Conservation (phyloP, 2,888 invertebrate genomes). For the Orchesella flavescens region DNA sequence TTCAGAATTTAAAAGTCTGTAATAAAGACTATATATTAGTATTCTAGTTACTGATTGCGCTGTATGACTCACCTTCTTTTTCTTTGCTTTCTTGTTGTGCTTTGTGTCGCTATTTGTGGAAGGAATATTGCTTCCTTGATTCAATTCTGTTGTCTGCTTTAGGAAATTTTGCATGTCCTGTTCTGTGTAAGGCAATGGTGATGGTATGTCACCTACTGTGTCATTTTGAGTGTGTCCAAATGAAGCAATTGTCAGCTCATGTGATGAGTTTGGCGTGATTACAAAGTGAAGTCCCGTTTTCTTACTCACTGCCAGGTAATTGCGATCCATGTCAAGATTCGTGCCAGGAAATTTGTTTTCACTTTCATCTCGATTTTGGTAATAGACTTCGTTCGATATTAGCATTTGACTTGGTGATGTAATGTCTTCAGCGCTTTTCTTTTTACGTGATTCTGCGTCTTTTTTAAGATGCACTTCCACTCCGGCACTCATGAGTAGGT, state of each 20-base stretch:
- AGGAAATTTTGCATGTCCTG: neutral
- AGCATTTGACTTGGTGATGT: constrained; percentile 2
- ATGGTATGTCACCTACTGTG: neutral
- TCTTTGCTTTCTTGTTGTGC: neutral
- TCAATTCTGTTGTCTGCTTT: neutral
- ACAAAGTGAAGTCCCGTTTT: constrained; percentile 58
- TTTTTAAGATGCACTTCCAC: constrained; percentile 66
- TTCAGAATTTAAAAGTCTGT: neutral
- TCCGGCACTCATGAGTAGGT: constrained; percentile 68
- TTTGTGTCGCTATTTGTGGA: neutral
- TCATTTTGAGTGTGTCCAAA: constrained; percentile 24
- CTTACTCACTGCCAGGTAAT: constrained; percentile 55
- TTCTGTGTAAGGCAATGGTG: neutral
- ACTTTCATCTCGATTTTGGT: neutral
- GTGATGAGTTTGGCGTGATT: constrained; percentile 45
- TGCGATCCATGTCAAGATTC: constrained; percentile 51
- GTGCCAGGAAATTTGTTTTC: constrained; percentile 49
- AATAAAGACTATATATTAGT: neutral
- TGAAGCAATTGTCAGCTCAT: constrained; percentile 35
- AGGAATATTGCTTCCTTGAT: neutral
- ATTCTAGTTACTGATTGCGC: neutral
- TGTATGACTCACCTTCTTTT: neutral
- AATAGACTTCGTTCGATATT: constrained; percentile 5
- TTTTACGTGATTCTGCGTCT: neutral
- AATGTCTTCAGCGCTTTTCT: neutral